A percentile compares a stretch with the other conserved stretches of the same genome.
phyloP scores from a whole-genome alignment of 2,113 vertebrate genomes.

The Stegostoma tigrinum region DNA sequence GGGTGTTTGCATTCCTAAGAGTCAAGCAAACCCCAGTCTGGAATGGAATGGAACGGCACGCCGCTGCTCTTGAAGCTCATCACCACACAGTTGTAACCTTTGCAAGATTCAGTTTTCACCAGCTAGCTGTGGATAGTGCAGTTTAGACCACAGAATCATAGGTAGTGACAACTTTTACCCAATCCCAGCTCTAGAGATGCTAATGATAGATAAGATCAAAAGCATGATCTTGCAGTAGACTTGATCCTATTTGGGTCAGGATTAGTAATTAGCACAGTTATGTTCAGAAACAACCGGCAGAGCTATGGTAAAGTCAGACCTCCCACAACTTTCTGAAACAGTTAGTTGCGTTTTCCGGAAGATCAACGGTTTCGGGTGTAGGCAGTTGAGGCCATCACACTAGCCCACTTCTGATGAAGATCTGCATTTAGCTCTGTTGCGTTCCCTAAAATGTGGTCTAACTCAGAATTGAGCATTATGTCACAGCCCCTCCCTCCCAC shows the following conservation, averaged over 20 bases:
- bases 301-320: not conserved
- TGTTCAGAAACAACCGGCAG: not conserved
- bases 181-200: not conserved
- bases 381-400: not conserved
- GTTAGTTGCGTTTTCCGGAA: slow-evolving; percentile 35
- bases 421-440: not conserved
- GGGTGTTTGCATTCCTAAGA: slow-evolving; percentile 32
- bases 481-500: not conserved
- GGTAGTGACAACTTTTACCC: not conserved
- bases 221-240: not conserved
- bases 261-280: not conserved
- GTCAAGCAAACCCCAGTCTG: not conserved
- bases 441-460: not conserved
- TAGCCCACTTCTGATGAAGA: slow-evolving; percentile 6
- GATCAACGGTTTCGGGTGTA: slow-evolving; percentile 28
- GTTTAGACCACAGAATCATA: not conserved
- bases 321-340: not conserved
- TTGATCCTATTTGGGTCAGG: not conserved
- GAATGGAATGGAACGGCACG: slow-evolving; percentile 30
- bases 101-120: slow-evolving; percentile 25
- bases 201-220: not conserved
- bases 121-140: slow-evolving; percentile 10
- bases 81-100: not conserved
- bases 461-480: not conserved
- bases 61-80: slow-evolving; percentile 12